Evolutionary conservation across 2,113 vertebrate species (phyloP), one percentile per base, ranked within the genome.

Genomic region (Zapornia atra): DNA sequence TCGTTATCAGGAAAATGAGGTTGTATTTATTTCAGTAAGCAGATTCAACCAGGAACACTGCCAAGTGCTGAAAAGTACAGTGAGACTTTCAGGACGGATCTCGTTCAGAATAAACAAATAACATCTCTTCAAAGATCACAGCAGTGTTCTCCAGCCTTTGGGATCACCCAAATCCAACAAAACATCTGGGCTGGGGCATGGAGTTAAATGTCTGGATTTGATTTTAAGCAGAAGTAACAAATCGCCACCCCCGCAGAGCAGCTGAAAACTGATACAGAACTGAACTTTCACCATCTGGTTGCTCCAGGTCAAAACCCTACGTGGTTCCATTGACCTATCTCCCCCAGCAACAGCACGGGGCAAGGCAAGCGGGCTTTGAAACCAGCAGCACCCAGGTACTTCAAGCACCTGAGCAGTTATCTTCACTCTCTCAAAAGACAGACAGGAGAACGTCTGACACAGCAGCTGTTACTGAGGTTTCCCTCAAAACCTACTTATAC

Each of bases 161-260:
- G 65, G 57, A 96, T 91, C 61, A 92, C 15, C 13, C 46, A 78
- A 60, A 86, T 90, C 86, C 90, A 96, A 92, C 60, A 92, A 44
- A 92, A 95, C 90, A 94, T 94, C 92, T 94, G 95, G 95, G 54
- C n/a, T 66, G 48, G 54, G 34, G 38, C 64, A 82, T 15, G 36
- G 16, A 63, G 38, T 70, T 86, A 68, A 94, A 84, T 64, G 48
- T 76, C 44, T n/a, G n/a, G 60, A 63, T 88, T 72, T 68, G 71
- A 65, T 94, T 93, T 90, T 85, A 86, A 77, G 42, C 82, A 86
- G 26, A 81, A 96, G 65, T 36, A 86, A 87, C 57, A 69, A 92
- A 72, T 2, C 1, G 2, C 90, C 94, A 84, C 90, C 80, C 68
- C 90, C 48, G 0, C 88, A 65, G 48, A 92, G 48, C 92, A 92